Evolutionary conservation across 1,140 invertebrate species (phyloP), one percentile per base, ranked within the genome.

Genomic region (Eulimnadia texana): DNA sequence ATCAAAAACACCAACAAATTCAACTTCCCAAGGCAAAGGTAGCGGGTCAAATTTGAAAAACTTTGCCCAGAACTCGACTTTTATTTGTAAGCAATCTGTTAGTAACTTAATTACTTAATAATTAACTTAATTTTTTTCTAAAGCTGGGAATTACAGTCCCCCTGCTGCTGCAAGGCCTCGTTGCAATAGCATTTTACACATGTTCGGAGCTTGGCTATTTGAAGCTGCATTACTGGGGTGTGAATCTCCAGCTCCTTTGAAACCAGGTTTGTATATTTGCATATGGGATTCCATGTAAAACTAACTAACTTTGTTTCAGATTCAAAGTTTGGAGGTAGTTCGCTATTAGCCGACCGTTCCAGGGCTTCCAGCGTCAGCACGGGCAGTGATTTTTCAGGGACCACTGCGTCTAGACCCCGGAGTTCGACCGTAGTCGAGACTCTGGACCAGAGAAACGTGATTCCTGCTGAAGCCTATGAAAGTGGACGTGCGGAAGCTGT

Each of bases 141-240:
- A n/a, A n/a, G n/a, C n/a, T n/a, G n/a, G n/a, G n/a, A n/a, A n/a
- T n/a, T 23, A 25, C 52, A 53, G 20, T 53, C 25, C 52, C 20
- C 25, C 25, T 6, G 52, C 20, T n/a, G 52, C 25, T 13, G n/a
- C 80, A 23, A 79, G 92, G 59, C 90, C 93, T 10, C 90, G 89
- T 68, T 93, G 91, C 64, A 90, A 90, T 69, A 96, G 91, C 67
- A 88, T 98, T 72, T 78, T 98, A 27, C 92, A 98, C 76, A 74
- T 98, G 60, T 96, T 97, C 76, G 93, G 93, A 13, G 85, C 92
- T 70, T 98, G 94, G 94, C 76, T 98, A 29, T 97, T 97, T 73
- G 93, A 98, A 73, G 92, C 93, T 25, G 87, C 92, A 23, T 82
- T 94, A 67, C 86, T 94, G 64, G 90, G 89, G 51, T 83, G 81